Evolutionary conservation across 2,888 invertebrate species (phyloP).

Genomic region (Plutella xylostella): DNA sequence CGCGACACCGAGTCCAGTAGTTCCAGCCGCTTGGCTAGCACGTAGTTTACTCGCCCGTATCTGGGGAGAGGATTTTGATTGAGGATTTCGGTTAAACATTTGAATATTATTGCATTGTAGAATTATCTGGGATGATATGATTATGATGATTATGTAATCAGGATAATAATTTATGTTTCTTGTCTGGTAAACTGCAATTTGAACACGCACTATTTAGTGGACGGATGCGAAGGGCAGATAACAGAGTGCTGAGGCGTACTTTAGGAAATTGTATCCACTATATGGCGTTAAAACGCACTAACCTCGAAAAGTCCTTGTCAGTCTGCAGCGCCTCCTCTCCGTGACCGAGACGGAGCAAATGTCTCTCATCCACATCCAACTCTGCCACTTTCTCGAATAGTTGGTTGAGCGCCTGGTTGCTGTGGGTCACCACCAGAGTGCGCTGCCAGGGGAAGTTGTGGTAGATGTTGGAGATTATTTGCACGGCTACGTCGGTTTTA

Average conservation of each 20-base stretch:
- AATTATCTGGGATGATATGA: no score
- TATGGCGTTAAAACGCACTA: no score
- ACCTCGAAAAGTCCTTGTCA: slow-evolving; percentile 97
- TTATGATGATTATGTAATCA: no score
- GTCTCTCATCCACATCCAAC: slow-evolving; percentile 97
- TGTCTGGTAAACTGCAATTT: no score
- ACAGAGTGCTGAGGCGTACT: no score
- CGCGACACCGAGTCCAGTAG: slow-evolving; percentile 88
- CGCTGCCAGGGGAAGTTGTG: slow-evolving; percentile 99
- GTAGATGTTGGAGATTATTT: slow-evolving; percentile 98
- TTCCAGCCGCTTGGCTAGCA: slow-evolving; percentile 92
- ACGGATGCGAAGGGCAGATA: no score
- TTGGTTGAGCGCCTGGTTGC: slow-evolving; percentile 99
- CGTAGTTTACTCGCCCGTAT: slow-evolving; percentile 98
- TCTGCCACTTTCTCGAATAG: slow-evolving; percentile 96
- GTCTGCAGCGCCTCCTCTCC: slow-evolving; percentile 99
- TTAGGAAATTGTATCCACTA: no score
- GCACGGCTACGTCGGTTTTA: slow-evolving; percentile 99
- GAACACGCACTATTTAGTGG: no score
- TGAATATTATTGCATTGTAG: no score
- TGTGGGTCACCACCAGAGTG: slow-evolving; percentile 98
- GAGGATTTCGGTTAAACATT: no score
- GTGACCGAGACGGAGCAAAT: slow-evolving; percentile 97
- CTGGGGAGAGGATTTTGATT: no score
- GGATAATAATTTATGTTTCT: no score